These are phyloP conservation scores for Oxytorus armatus DNA, from an alignment of 2,888 invertebrate species.

Conservation along the genomic window DNA sequence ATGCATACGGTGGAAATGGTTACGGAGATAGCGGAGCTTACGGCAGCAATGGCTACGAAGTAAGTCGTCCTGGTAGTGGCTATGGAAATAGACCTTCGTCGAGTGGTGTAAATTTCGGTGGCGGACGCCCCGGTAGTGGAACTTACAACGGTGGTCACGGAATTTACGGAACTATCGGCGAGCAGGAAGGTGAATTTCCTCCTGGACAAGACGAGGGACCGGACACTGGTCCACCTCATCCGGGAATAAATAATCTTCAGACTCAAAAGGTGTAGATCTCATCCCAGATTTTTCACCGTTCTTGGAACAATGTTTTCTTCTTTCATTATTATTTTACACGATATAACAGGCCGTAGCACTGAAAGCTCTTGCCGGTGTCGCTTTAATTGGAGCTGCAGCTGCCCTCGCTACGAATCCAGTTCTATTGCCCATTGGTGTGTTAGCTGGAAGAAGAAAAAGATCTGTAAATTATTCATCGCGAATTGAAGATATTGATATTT, in stretches of 20 bases:
- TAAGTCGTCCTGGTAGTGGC: slow-evolving; percentile 65
- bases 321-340: background rate
- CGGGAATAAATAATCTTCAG: slow-evolving; percentile 73
- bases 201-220: slow-evolving; percentile 24
- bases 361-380: slow-evolving; percentile 91
- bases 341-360: slow-evolving; percentile 87
- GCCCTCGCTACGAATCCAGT: slow-evolving; percentile 92
- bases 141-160: slow-evolving; percentile 67
- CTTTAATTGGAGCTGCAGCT: slow-evolving; percentile 92
- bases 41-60: slow-evolving; percentile 68
- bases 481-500: slow-evolving; percentile 64
- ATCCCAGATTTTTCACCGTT: background rate
- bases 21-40: slow-evolving; percentile 71
- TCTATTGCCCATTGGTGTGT: slow-evolving; percentile 91
- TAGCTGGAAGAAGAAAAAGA: slow-evolving; percentile 87
- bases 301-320: slow-evolving; percentile 4
- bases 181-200: slow-evolving; percentile 72
- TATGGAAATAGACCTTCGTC: slow-evolving; percentile 53
- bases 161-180: slow-evolving; percentile 68
- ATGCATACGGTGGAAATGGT: slow-evolving; percentile 70
- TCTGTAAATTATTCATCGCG: slow-evolving; percentile 68
- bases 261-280: slow-evolving; percentile 75
- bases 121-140: slow-evolving; percentile 50
- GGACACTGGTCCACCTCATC: slow-evolving; percentile 42
- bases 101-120: slow-evolving; percentile 33